Base-by-base conservation (phyloP, 2,113 vertebrate genomes). In the Patagioenas fasciata region DNA sequence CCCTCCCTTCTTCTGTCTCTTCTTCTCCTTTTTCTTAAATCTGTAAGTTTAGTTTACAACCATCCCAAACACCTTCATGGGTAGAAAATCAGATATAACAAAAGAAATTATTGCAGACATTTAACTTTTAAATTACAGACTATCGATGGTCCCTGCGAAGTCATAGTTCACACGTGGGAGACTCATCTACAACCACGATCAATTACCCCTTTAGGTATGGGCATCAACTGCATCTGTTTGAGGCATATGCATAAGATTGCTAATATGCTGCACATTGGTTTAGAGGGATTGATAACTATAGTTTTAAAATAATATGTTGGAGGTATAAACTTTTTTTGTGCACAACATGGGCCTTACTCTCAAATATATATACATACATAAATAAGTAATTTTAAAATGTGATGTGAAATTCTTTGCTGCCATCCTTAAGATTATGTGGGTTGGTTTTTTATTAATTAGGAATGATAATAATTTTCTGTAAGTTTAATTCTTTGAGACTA, bases 101-200 rank as follows among this genome's bases (percentile, higher is more conserved):
- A 94, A 96, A 98, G 96, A 97, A 96, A 98, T 98, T 98, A 97
- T 97, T 98, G 98, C 98, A 98, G 98, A 98, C 98, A 71, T 98
- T 98, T 98, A 99, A 99, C 98, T 98, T 99, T 99, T 99, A 98
- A 99, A 98, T 99, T 99, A 98, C 99, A 99, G 99, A 99, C 97
- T 97, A 98, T 98, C 98, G 98, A 97, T 98, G 99, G 98, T 97
- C 99, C 99, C 98, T 98, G 98, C 97, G 99, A 99, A 98, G 99
- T 99, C 98, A 98, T 99, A 99, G 98, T 99, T 99, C 99, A 98
- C 99, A 98, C 98, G 98, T 99, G 99, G 99, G 99, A 99, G 99
- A 99, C 99, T 98, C 99, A 99, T 99, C 99, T 98, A 95, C 99
- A 98, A 90, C 98, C 99, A 98, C 99, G 99, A 98, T 98, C 98